These are phyloP conservation scores for Rhadinocentrus ornatus DNA, from an alignment of 2,797 vertebrate genomes.

Conservation along the genomic window DNA sequence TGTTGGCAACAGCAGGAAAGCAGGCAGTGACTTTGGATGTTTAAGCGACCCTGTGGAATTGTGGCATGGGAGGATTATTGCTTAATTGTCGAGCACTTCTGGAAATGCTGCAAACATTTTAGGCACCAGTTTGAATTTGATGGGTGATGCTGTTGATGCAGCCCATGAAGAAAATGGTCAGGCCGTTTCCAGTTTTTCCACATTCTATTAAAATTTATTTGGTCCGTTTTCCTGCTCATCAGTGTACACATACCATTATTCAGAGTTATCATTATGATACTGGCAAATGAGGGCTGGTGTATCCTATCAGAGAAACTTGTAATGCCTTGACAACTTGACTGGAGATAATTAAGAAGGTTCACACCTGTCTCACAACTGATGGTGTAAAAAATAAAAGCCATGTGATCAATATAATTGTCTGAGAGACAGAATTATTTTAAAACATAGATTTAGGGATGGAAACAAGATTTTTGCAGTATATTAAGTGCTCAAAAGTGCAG, in stretches of 20 bases:
- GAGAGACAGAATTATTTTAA: background rate
- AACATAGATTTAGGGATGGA: background rate
- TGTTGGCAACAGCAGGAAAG: conserved; percentile 15
- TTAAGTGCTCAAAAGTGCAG: background rate
- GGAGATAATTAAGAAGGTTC: background rate
- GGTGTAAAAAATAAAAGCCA: background rate
- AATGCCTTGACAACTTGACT: background rate
- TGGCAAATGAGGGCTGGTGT: background rate
- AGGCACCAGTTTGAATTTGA: background rate
- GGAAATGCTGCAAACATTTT: background rate
- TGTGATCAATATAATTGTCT: background rate
- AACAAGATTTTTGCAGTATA: background rate
- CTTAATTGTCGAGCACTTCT: background rate
- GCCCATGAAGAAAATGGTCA: background rate
- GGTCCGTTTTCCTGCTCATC: background rate
- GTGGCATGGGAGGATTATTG: conserved; percentile 20
- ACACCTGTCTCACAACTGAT: background rate
- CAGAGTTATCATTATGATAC: background rate
- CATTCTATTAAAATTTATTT: background rate
- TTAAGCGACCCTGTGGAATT: conserved; percentile 16
- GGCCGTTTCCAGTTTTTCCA: background rate
- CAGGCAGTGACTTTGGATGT: conserved; percentile 24
- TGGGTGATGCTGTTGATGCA: background rate
- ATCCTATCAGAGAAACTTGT: background rate
- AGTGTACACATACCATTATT: background rate